Evolutionary conservation across 1,140 invertebrate genomes (phyloP), one percentile per base, ranked within the genome.

Genomic region (Ceratoteleas bidentatus): DNA sequence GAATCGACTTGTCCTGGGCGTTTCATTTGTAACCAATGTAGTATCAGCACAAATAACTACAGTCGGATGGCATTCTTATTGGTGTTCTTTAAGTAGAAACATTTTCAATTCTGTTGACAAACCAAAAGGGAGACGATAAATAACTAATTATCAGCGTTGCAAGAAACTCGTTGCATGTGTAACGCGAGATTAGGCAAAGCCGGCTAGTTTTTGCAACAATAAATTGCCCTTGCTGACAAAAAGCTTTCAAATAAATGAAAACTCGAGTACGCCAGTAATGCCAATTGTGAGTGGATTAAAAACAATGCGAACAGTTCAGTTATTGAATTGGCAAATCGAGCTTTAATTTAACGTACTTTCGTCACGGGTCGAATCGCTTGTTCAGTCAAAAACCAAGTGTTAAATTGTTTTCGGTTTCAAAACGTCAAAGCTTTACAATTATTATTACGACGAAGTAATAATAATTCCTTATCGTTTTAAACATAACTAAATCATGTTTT

Each of bases 21-120:
- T 83, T 83, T 78, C 75, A 83, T 83, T 79, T 83, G 70, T 75
- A 75, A 77, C 69, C 75, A 76, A 73, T 79, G 70, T 79, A 79
- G 70, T 77, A 77, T 72, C 58, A 81, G 57, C 72, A 75, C 70
- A 73, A 81, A 82, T 82, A 82, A 82, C 73, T 82, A 82, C 62
- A 65, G 40, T 77, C 73, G 61, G 76, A 73, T 76, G 61, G 62
- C 66, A 73, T 40, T 77, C 70, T 81, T 81, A 81, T 81, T 81
- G 70, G 64, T 65, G 15, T 65, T 66, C 43, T 74, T 73, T 74
- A 74, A 74, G 60, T 54, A 66, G 13, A 68, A 52, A 52, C 24
- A 69, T 64, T 74, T 52, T 62, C 57, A 24, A 62, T 73, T 80
- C 62, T 73, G 69, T 74, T 73, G 69, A 58, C 45, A 64, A 33